Evolutionary conservation across 2,888 invertebrate genomes (phyloP).

Genomic region (Galeopsomyia nigrocyanea): DNA sequence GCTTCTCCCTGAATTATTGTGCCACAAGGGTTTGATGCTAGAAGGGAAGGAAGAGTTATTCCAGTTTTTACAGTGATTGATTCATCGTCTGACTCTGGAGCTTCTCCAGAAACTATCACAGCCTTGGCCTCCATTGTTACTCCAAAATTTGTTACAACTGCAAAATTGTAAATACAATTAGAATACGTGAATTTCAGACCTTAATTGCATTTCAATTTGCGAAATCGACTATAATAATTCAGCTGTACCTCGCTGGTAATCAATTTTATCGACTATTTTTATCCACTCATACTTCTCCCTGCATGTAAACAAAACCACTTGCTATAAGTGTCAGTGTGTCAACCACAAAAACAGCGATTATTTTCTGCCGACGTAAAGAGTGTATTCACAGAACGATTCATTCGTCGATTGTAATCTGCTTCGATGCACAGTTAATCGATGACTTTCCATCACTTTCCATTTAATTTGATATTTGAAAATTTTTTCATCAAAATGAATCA

Average conservation of each 20-base stretch:
- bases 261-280: too few species aligned
- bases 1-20: constrained; percentile 66
- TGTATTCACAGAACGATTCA: not conserved
- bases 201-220: not conserved
- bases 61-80: constrained; percentile 57
- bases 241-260: too few species aligned
- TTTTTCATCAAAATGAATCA: not conserved
- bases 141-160: not conserved
- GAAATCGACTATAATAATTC: not conserved
- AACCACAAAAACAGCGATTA: too few species aligned
- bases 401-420: not conserved
- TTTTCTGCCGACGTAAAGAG: not conserved
- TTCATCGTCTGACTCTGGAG: constrained; percentile 67
- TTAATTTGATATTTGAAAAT: not conserved
- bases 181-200: not conserved
- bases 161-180: not conserved
- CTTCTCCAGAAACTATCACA: constrained; percentile 65
- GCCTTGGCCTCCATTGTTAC: constrained; percentile 65
- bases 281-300: too few species aligned
- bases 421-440: too few species aligned
- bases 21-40: constrained; percentile 60
- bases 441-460: too few species aligned
- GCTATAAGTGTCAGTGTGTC: too few species aligned
- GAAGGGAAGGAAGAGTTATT: constrained; percentile 56
- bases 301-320: too few species aligned